A percentile compares a stretch with the other conserved stretches of the same genome.
phyloP scores from a whole-genome alignment of 2,888 invertebrate species.

The Selenia dentaria region DNA sequence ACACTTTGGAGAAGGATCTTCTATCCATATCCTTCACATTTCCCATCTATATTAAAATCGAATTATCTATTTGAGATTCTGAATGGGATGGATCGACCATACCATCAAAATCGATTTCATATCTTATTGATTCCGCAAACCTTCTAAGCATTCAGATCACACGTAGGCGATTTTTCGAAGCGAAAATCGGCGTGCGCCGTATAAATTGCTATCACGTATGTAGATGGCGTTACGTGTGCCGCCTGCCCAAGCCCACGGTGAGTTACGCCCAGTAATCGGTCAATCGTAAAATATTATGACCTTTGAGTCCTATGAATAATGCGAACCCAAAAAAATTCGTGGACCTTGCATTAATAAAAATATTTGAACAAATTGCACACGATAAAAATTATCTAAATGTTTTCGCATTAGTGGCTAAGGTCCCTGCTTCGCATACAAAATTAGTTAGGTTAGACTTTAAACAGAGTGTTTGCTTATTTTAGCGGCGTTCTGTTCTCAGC shows the following conservation, averaged over 20 bases:
- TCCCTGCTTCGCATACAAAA: no score
- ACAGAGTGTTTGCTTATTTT: no score
- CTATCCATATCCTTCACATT: no score
- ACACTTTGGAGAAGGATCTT: no score
- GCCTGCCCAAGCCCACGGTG: constrained; percentile 13
- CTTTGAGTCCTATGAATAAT: background rate
- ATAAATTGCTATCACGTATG: constrained; percentile 38
- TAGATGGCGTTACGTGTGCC: constrained; percentile 36
- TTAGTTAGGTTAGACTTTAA: no score
- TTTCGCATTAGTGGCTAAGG: no score
- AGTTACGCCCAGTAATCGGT: constrained; percentile 23
- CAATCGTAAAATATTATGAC: constrained; percentile 37
- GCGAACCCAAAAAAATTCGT: background rate
- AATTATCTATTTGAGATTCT: no score
- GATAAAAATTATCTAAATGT: no score
- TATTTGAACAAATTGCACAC: no score
- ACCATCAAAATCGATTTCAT: background rate
- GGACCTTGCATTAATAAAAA: background rate
- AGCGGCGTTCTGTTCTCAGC: no score
- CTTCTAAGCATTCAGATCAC: constrained; percentile 26
- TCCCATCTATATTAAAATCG: no score
- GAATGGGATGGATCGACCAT: no score
- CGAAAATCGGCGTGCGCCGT: constrained; percentile 24
- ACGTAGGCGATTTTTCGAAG: constrained; percentile 29
- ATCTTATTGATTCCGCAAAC: background rate